These are phyloP conservation scores for Andrena marginata DNA, from an alignment of 2,888 invertebrate species.

Conservation along the genomic window DNA sequence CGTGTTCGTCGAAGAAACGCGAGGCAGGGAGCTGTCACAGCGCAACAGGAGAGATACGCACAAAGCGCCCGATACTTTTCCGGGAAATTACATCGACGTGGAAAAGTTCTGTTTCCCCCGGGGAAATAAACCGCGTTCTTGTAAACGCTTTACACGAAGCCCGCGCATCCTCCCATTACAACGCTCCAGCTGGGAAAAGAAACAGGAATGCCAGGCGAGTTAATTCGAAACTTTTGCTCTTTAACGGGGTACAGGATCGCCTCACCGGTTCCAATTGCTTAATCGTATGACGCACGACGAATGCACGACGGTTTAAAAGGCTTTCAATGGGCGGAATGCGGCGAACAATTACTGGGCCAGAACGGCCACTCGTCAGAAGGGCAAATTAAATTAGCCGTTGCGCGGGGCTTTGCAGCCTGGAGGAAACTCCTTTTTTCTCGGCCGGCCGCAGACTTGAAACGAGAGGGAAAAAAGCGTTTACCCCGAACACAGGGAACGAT, in stretches of 20 bases:
- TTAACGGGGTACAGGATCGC: neutral
- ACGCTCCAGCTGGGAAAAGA: neutral
- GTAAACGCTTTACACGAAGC: neutral
- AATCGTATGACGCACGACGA: neutral
- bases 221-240: neutral
- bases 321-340: conserved; percentile 2
- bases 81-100: neutral
- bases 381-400: conserved; percentile 38
- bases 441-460: conserved; percentile 17
- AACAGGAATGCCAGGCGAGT: neutral
- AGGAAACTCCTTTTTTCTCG: conserved; percentile 35
- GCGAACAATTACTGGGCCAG: conserved; percentile 14
- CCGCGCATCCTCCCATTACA: neutral
- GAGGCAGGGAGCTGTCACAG: neutral
- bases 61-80: neutral
- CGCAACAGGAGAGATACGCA: neutral
- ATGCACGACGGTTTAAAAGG: neutral
- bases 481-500: conserved; percentile 20
- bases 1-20: neutral
- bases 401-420: conserved; percentile 26
- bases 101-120: conserved; percentile 6
- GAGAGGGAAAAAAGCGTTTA: conserved; percentile 25
- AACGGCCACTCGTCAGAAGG: conserved; percentile 15
- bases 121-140: conserved; percentile 5
- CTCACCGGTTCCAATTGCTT: neutral